These are phyloP conservation scores for human (Homo sapiens) DNA, from an alignment of 2,113 vertebrate genomes.

Conservation along the genomic window DNA sequence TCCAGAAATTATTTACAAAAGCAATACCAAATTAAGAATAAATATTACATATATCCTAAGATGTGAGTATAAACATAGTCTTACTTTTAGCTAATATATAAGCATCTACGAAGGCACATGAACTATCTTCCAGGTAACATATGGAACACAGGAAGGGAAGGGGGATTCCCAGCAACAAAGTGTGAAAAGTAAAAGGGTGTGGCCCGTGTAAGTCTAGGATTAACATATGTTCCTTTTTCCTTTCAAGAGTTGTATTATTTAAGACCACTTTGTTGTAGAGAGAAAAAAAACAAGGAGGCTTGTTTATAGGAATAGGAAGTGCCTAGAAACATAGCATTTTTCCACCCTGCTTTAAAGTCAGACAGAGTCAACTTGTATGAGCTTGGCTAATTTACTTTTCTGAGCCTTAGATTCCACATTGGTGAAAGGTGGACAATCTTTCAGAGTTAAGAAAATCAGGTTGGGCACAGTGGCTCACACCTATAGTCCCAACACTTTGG, in stretches of 20 bases:
- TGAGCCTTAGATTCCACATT: not conserved
- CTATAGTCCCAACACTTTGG: no score
- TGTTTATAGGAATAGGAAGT: not conserved
- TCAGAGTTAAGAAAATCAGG: not conserved
- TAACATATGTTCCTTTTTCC: not conserved
- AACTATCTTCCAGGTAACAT: not conserved
- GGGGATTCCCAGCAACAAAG: not conserved
- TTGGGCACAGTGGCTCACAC: no score
- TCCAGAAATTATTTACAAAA: slow-evolving; percentile 1
- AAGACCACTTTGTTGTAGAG: not conserved
- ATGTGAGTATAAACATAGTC: not conserved
- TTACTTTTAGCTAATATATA: not conserved
- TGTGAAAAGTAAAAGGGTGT: not conserved
- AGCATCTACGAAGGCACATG: not conserved
- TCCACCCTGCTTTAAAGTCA: not conserved
- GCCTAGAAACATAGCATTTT: no score
- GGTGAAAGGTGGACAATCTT: not conserved
- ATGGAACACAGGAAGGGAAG: not conserved
- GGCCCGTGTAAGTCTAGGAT: not conserved
- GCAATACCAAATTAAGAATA: not conserved
- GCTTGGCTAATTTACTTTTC: not conserved
- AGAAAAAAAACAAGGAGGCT: not conserved
- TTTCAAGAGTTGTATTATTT: not conserved
- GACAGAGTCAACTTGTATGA: not conserved
- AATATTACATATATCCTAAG: not conserved